Conservation (phyloP, 2,797 vertebrate species). For the Staurois parvus region DNA sequence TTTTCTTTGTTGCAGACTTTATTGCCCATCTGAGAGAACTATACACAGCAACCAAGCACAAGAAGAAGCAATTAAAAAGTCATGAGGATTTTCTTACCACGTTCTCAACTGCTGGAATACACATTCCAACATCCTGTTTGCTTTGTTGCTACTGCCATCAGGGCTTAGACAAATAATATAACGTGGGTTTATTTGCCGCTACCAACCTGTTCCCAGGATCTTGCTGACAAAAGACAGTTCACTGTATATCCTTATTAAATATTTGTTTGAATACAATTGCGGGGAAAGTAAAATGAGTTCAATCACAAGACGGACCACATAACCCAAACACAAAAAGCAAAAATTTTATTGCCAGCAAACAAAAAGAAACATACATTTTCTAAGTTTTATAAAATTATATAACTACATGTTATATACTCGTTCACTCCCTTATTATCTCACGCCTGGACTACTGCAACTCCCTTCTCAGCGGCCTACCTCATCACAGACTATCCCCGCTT, state of each 20-base stretch:
- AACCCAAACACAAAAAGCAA: no score
- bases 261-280: not conserved
- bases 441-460: no score
- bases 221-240: not conserved
- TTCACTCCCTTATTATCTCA: no score
- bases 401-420: no score
- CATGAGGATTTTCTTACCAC: not conserved
- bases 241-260: not conserved
- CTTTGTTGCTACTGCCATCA: not conserved
- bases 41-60: not conserved
- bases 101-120: not conserved
- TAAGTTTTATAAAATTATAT: no score
- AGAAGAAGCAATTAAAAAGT: constrained; percentile 21
- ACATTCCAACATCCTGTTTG: not conserved
- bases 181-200: not conserved
- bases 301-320: not conserved
- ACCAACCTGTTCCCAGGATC: not conserved
- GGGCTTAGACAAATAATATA: not conserved
- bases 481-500: no score
- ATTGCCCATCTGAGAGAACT: no score
- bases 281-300: not conserved
- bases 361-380: no score
- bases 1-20: no score
- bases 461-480: no score
- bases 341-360: no score